Conservation (phyloP, 2,113 vertebrate species). For the Aviceda subcristata region DNA sequence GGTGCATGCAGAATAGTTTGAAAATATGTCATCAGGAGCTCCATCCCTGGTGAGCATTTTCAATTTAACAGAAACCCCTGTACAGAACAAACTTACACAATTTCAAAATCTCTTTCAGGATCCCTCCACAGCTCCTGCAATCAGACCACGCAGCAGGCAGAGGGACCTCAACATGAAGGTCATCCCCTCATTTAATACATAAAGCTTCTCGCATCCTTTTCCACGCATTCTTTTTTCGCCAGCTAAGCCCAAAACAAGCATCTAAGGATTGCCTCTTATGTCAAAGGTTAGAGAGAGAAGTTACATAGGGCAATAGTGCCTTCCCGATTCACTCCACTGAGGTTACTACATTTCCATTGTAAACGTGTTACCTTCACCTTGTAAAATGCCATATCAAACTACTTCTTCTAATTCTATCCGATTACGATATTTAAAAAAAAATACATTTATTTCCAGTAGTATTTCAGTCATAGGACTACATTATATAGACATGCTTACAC, state of each 20-base stretch:
- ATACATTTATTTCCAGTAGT: neutral
- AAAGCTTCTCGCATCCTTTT: neutral
- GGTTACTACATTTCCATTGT: neutral
- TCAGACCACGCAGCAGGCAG: neutral
- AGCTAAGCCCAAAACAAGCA: neutral
- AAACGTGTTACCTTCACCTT: neutral
- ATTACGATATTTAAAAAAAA: neutral
- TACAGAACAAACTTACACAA: neutral
- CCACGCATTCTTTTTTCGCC: neutral
- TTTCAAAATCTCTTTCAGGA: neutral
- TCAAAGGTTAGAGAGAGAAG: neutral
- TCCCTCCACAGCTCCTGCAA: neutral
- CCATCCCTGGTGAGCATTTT: neutral
- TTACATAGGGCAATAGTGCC: neutral
- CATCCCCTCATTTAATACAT: neutral
- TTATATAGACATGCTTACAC: neutral
- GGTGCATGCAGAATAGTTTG: neutral
- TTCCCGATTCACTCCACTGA: neutral
- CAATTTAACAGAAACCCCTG: neutral
- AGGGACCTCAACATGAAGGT: neutral
- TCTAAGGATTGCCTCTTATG: neutral
- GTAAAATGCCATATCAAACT: neutral
- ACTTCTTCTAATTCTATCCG: neutral
- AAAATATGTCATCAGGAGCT: neutral
- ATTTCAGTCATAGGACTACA: neutral